Evolutionary conservation across 2,888 invertebrate species (phyloP).

Genomic region (Caenorhabditis becei): DNA sequence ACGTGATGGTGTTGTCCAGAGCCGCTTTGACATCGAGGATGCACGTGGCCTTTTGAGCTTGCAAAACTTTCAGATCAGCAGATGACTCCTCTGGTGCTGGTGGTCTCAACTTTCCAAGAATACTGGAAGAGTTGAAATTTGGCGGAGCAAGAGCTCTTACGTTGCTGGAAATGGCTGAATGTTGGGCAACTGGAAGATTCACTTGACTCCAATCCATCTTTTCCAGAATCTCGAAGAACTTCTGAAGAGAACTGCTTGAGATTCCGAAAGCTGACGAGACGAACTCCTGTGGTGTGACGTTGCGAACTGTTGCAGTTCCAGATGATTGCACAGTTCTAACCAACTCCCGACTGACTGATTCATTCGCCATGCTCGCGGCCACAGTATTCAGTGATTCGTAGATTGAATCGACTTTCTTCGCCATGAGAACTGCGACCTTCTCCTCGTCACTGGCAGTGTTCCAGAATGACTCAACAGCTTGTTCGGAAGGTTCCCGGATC

Average conservation of each 20-base stretch:
- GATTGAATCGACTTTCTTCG: slow-evolving; percentile 34
- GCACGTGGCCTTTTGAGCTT: slow-evolving; percentile 18
- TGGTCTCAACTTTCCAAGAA: slow-evolving; percentile 49
- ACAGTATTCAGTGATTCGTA: slow-evolving; percentile 27
- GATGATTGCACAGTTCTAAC: slow-evolving; percentile 16
- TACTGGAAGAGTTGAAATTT: slow-evolving; percentile 17
- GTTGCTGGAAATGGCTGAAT: slow-evolving; percentile 36
- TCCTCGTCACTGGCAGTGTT: slow-evolving; percentile 45
- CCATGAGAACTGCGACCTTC: slow-evolving; percentile 20
- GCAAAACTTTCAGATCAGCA: slow-evolving; percentile 19
- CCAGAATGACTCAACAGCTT: slow-evolving; percentile 62
- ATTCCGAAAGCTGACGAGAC: slow-evolving; percentile 35
- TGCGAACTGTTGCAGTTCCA: slow-evolving; percentile 3
- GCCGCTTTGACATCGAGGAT: slow-evolving; percentile 33
- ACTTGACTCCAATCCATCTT: slow-evolving; percentile 49
- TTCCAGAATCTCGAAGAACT: slow-evolving; percentile 44
- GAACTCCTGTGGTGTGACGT: slow-evolving; percentile 27
- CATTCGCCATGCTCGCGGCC: slow-evolving; percentile 24
- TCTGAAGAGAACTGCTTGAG: slow-evolving; percentile 5
- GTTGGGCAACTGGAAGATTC: slow-evolving; percentile 17
- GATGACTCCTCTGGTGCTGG: slow-evolving; percentile 28
- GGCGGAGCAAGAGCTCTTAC: slow-evolving; percentile 33
- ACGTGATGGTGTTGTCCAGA: slow-evolving; percentile 20
- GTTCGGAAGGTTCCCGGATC: slow-evolving; percentile 43
- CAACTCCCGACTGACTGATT: slow-evolving; percentile 18